Evolutionary conservation across 2,113 vertebrate genomes (phyloP).

Genomic region (Aptenodytes patagonicus): DNA sequence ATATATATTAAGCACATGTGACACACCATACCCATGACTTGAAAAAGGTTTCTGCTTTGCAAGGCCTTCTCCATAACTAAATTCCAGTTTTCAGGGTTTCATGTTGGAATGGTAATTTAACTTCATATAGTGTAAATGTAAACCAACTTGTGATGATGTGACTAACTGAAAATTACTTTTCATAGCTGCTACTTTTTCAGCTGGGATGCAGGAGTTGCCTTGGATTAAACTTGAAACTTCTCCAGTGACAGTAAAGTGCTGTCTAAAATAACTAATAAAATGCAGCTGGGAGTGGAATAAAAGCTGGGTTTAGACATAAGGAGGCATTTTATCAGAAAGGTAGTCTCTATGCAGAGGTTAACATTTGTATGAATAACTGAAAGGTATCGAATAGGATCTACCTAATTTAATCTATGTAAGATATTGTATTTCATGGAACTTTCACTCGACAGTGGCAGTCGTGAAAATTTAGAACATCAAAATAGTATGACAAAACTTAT

Average conservation of each 20-base stretch:
- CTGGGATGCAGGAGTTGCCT: conserved; percentile 10
- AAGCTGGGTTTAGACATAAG: background rate
- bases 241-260: conserved; percentile 1
- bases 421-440: background rate
- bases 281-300: background rate
- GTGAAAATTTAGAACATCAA: background rate
- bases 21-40: background rate
- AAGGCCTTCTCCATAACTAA: background rate
- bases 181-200: conserved; percentile 19
- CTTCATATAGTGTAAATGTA: conserved; percentile 9
- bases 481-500: background rate
- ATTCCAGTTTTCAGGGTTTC: background rate
- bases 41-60: background rate
- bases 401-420: background rate
- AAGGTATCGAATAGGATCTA: background rate
- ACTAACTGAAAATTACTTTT: conserved; percentile 38
- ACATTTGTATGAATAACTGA: background rate
- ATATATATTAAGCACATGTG: background rate
- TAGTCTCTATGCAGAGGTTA: background rate
- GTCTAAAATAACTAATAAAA: conserved; percentile 35
- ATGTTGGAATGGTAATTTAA: background rate
- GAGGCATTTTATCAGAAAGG: background rate
- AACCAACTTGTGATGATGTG: conserved; percentile 30
- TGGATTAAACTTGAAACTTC: conserved; percentile 36
- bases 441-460: background rate